Percentiles rank a stretch among this genome's conserved stretches.
Evolutionary conservation across 2,888 invertebrate genomes (phyloP).

Genomic region (Sicus ferrugineus): DNA sequence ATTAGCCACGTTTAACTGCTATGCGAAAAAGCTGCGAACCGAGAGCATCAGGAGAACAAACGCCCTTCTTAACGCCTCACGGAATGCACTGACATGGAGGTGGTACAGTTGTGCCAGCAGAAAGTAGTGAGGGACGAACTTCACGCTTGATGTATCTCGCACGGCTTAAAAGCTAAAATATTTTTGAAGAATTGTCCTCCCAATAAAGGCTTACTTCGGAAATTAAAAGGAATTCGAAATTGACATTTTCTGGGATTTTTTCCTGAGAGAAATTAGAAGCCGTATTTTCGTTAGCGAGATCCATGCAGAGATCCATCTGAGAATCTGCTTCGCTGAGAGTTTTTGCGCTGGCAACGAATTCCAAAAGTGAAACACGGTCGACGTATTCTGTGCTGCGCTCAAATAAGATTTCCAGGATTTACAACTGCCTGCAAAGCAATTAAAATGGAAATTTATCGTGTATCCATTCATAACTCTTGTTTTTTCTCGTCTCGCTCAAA

Average conservation of each 20-base stretch:
- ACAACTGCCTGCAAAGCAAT: not conserved
- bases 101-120: not conserved
- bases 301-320: no score
- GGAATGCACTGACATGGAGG: not conserved
- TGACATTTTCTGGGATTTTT: no score
- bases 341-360: no score
- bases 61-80: not conserved
- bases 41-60: not conserved
- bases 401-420: slow-evolving; percentile 32
- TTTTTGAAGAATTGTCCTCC: no score
- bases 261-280: no score
- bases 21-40: not conserved
- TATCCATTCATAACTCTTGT: not conserved
- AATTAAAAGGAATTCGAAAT: no score
- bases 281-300: no score
- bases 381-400: no score
- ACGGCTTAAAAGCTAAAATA: slow-evolving; percentile 31
- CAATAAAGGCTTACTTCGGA: no score
- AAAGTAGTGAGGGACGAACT: not conserved
- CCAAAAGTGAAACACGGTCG: no score
- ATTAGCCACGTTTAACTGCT: not conserved
- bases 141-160: slow-evolving; percentile 15
- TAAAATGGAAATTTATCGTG: not conserved
- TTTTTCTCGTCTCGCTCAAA: not conserved
- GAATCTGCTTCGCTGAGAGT: no score